A percentile compares a stretch with the other conserved stretches of the same genome.
Evolutionary conservation across 2,888 invertebrate genomes (phyloP).

Genomic region (Plagodis pulveraria): DNA sequence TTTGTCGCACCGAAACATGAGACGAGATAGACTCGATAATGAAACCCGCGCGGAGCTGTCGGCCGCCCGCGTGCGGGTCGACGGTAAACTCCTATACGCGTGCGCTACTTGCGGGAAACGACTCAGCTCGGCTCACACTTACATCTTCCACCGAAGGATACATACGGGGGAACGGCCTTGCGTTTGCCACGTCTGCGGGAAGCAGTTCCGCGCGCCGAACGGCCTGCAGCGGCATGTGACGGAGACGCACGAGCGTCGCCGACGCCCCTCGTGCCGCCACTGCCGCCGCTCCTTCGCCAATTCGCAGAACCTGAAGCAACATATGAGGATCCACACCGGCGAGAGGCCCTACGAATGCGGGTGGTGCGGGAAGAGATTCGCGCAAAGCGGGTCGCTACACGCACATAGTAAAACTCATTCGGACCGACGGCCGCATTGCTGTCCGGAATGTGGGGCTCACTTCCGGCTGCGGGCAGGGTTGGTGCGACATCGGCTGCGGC

Average conservation of each 20-base stretch:
- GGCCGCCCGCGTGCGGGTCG: conserved; percentile 63
- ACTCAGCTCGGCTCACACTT: conserved; percentile 86
- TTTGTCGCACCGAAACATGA: conserved; percentile 64
- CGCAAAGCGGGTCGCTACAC: conserved; percentile 87
- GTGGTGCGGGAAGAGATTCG: conserved; percentile 87
- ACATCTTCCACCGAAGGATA: conserved; percentile 86
- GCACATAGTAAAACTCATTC: conserved; percentile 86
- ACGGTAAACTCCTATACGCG: conserved; percentile 83
- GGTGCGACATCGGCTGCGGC: conserved; percentile 83
- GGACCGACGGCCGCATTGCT: conserved; percentile 82
- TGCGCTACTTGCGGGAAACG: conserved; percentile 85
- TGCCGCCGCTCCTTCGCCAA: conserved; percentile 86
- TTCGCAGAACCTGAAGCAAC: conserved; percentile 85
- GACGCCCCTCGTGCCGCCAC: conserved; percentile 83
- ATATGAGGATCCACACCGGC: conserved; percentile 85
- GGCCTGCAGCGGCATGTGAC: conserved; percentile 86
- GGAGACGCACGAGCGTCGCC: conserved; percentile 86
- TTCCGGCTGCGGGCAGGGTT: conserved; percentile 86
- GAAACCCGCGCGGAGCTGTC: conserved; percentile 60
- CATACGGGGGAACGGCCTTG: conserved; percentile 88
- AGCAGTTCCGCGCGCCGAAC: conserved; percentile 87
- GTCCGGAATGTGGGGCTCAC: conserved; percentile 85
- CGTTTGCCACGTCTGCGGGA: conserved; percentile 88
- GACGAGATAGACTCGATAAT: conserved; percentile 63
- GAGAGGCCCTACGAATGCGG: conserved; percentile 84